phyloP scores from a whole-genome alignment of 1,140 invertebrate genomes.

The Drosophila triauraria region DNA sequence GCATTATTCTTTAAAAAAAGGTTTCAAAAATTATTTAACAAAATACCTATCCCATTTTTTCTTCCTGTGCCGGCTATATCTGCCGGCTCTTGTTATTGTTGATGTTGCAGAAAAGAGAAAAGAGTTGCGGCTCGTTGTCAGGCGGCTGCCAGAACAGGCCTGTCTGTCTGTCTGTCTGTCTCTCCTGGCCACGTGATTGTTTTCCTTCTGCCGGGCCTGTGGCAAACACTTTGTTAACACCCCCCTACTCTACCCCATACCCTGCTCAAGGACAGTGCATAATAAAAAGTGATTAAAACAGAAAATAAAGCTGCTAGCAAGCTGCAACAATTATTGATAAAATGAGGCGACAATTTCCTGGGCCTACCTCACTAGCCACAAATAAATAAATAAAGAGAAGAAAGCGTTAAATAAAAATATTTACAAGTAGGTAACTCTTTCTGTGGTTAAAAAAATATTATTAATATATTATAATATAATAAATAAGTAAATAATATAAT shows the following conservation, averaged over 20 bases:
- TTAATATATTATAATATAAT: too few species aligned
- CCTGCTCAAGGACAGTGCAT: constrained; percentile 40
- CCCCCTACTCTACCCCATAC: too few species aligned
- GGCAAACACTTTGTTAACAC: constrained; percentile 59
- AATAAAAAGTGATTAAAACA: constrained; percentile 77
- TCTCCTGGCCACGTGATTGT: constrained; percentile 75
- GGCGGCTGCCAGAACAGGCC: constrained; percentile 64
- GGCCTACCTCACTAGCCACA: constrained; percentile 6
- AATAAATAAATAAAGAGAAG: too few species aligned
- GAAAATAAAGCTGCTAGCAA: constrained; percentile 35
- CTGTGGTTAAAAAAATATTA: too few species aligned
- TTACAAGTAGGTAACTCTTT: too few species aligned
- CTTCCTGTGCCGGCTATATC: constrained; percentile 9
- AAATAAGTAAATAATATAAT: too few species aligned
- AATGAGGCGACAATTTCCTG: constrained; percentile 15
- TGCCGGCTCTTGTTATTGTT: constrained; percentile 65
- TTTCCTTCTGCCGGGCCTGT: constrained; percentile 61
- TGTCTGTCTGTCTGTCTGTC: constrained; percentile 41
- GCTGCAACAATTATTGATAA: constrained; percentile 36
- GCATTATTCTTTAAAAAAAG: too few species aligned
- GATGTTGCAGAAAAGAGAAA: constrained; percentile 62
- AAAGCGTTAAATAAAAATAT: background rate
- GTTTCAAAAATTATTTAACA: too few species aligned
- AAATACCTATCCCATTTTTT: background rate
- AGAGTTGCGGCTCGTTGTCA: constrained; percentile 71